Evolutionary conservation across 2,113 vertebrate species (phyloP), one percentile per base, ranked within the genome.

Genomic region (Trichomycterus rosablanca): DNA sequence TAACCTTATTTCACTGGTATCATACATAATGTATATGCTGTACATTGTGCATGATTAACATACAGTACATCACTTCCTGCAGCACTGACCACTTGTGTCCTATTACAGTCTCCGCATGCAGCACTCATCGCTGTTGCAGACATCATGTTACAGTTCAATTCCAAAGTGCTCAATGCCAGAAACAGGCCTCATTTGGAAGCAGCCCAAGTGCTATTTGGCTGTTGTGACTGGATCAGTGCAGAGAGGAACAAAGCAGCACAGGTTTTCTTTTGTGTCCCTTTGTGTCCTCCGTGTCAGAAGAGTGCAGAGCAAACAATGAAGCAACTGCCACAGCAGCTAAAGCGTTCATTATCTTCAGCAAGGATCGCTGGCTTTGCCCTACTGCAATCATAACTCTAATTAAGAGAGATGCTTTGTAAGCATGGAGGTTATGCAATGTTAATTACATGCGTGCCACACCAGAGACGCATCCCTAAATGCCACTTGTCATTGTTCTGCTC

Each of bases 321-420:
- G 70, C 72, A 59, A 72, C 76, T 66, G 78, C 68, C 65, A 77
- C 69, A 35, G 70, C 34, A 45, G 66, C 73, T 30, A 58, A 60
- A 63, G 66, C 65, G 69, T 73, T 76, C 81, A 81, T 85, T 87
- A 83, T 83, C 84, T 62, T 34, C 53, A 59, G 68, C 57, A 68
- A 52, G 73, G 80, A 86, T 84, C 63, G 34, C 60, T 60, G 72
- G 68, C 76, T 83, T 83, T 78, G 83, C 81, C 78, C 66, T 63
- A 16, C 74, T 18, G 68, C 81, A 80, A 82, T 87, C 85, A 80
- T 83, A 83, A 75, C 73, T 84, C 81, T 84, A 84, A 86, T 87
- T 84, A 86, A 79, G 80, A 83, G 85, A 82, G 76, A 77, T 84
- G 84, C 84, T 73, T 76, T 79, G 83, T 86, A 84, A 84, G 84